Base-by-base conservation (phyloP, 2,888 invertebrate genomes). In the Branchellion lobata region DNA sequence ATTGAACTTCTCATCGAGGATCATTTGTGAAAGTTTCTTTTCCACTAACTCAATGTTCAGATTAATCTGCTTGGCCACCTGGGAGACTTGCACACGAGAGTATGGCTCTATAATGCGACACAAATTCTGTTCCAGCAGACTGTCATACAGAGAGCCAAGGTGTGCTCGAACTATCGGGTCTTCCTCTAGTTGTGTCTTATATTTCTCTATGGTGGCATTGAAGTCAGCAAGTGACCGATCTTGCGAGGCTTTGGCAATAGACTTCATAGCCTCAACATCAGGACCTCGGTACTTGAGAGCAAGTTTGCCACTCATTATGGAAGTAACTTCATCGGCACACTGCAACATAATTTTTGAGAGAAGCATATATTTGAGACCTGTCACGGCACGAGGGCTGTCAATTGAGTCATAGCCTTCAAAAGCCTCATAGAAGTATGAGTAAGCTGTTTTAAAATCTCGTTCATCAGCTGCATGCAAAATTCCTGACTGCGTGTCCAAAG, bases 401-500 rank as follows among this genome's bases (percentile, higher is more conserved):
- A 96, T 93, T 83, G 95, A 96, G 88, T 97, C 97, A 88, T 95
- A 97, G 84, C 97, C 96, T 90, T 99, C 99, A 88, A 98, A 99
- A 21, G 97, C 97, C 90, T 99, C 99, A 88, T 98, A 99, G 87
- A 99, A 99, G 87, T 99, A 99, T 79, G 98, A 99, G 89, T 96
- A 99, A 71, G 97, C 98, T 80, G 99, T 99, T 91, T 99, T 99
- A 88, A 99, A 99, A 87, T 99, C 99, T 84, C 94, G 92, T 88
- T 99, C 99, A 87, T 99, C 99, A n/a, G 98, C 98, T 14, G 99
- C 99, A 89, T 99, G 99, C 80, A 99, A 90, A 84, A 99, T 96
- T 78, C 90, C 97, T 3, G 98, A 97, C 87, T 98, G 97, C 83
- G 97, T 90, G 89, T 99, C 99, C 57, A 99, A 90, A 14, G 96